phyloP scores from a whole-genome alignment of 2,888 invertebrate genomes.

The Sinodicranocentrus sp. region DNA sequence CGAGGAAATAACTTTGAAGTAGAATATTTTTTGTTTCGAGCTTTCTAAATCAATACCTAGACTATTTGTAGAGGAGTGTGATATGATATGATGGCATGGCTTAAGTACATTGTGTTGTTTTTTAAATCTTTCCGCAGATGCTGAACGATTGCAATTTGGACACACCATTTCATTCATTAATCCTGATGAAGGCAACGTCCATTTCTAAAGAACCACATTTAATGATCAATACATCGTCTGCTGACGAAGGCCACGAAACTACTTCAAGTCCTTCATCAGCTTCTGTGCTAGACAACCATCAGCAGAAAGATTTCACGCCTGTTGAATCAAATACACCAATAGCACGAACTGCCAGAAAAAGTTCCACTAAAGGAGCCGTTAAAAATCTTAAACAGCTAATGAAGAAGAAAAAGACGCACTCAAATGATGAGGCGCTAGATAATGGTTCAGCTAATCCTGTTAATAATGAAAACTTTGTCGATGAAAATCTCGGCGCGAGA shows the following conservation, averaged over 20 bases:
- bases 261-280: not conserved
- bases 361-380: slow-evolving; percentile 18
- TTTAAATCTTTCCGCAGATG: no score
- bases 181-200: not conserved
- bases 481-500: no score
- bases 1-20: not conserved
- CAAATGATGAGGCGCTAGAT: no score
- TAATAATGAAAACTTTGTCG: no score
- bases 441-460: no score
- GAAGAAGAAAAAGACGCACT: no score
- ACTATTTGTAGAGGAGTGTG: no score
- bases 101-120: no score
- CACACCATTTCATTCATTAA: slow-evolving; percentile 44
- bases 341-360: slow-evolving; percentile 20
- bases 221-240: not conserved
- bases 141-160: slow-evolving; percentile 28
- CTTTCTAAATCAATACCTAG: no score
- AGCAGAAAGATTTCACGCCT: no score
- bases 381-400: not conserved
- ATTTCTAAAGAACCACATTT: not conserved
- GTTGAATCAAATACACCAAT: not conserved
- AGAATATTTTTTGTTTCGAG: slow-evolving; percentile 1
- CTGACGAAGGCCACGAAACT: not conserved
- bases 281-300: not conserved
- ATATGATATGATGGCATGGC: no score